Percentiles rank a stretch among this genome's conserved stretches.
These are phyloP conservation scores for Lacerta viridis DNA, from an alignment of 2,797 vertebrate species.

Conservation along the genomic window DNA sequence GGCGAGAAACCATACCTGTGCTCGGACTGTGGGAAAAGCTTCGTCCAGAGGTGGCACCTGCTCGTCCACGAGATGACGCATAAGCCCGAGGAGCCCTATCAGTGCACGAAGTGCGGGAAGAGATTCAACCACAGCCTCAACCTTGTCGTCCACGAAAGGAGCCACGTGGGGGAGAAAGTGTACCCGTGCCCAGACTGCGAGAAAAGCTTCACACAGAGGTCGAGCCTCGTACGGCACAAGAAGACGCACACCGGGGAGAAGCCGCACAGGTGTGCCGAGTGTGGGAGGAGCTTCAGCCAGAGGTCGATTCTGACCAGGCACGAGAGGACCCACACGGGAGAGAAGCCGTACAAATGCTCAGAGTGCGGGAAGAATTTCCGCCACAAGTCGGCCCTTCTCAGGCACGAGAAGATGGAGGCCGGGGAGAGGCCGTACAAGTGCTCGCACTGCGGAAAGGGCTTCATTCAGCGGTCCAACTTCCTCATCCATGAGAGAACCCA, in stretches of 20 bases:
- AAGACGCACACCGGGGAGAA: constrained; percentile 56
- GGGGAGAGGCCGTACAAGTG: constrained; percentile 39
- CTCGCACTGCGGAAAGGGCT: constrained; percentile 6
- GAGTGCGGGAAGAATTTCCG: constrained; percentile 38
- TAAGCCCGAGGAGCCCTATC: constrained; percentile 47
- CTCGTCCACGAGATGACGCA: constrained; percentile 58
- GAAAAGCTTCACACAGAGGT: constrained; percentile 49
- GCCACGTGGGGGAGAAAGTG: constrained; percentile 50
- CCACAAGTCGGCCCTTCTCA: constrained; percentile 33
- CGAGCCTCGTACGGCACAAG: constrained; percentile 47
- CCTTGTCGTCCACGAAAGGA: constrained; percentile 43
- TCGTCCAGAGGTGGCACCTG: constrained; percentile 55
- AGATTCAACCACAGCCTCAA: constrained; percentile 48
- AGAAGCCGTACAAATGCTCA: constrained; percentile 23
- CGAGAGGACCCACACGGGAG: constrained; percentile 19
- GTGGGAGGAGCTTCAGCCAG: constrained; percentile 34
- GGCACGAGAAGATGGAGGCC: constrained; percentile 35
- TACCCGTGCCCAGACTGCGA: constrained; percentile 45
- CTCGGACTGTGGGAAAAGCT: constrained; percentile 51
- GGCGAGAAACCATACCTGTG: constrained; percentile 30
- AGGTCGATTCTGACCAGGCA: constrained; percentile 29
- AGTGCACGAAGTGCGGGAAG: constrained; percentile 27
- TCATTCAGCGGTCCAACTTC: constrained; percentile 40
- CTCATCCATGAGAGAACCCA: constrained; percentile 30
- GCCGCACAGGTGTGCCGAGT: constrained; percentile 41